phyloP scores from a whole-genome alignment of 1,140 invertebrate species.

The Branchinecta lindahli region DNA sequence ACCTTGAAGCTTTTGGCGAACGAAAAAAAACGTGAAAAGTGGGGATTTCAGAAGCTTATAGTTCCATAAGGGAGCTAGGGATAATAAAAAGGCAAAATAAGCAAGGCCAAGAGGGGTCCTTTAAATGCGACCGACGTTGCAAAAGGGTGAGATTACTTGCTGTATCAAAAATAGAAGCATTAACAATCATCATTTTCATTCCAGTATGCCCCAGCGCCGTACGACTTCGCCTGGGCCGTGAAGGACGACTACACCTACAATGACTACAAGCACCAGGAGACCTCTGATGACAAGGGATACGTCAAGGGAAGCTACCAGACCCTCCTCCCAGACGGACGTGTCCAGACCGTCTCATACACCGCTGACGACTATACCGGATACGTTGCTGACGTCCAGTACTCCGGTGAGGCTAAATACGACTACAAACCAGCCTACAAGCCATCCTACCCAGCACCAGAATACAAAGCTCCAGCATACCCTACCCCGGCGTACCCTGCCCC shows the following conservation, averaged over 20 bases:
- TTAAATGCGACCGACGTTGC: no score
- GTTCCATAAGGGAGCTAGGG: no score
- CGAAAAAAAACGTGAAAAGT: no score
- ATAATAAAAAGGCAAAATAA: no score
- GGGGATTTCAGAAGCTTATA: no score
- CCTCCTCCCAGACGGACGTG: conserved; percentile 52
- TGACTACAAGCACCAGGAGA: conserved; percentile 54
- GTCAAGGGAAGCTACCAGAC: conserved; percentile 54
- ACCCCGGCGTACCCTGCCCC: conserved; percentile 16
- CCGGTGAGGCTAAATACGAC: conserved; percentile 21
- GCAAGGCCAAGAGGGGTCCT: no score
- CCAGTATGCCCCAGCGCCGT: conserved; percentile 28
- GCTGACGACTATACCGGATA: conserved; percentile 23
- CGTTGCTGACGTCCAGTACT: conserved; percentile 23
- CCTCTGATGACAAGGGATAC: conserved; percentile 38
- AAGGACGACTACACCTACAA: conserved; percentile 47
- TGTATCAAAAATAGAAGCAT: no score
- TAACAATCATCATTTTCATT: background rate
- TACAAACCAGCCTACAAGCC: conserved; percentile 20
- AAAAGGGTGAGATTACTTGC: no score
- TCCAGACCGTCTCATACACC: conserved; percentile 21
- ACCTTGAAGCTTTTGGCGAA: no score
- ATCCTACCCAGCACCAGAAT: conserved; percentile 17
- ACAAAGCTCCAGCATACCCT: conserved; percentile 15
- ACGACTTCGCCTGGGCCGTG: conserved; percentile 57